Evolutionary conservation across 1,140 invertebrate species (phyloP), one percentile per base, ranked within the genome.

Genomic region (Formica exsecta): DNA sequence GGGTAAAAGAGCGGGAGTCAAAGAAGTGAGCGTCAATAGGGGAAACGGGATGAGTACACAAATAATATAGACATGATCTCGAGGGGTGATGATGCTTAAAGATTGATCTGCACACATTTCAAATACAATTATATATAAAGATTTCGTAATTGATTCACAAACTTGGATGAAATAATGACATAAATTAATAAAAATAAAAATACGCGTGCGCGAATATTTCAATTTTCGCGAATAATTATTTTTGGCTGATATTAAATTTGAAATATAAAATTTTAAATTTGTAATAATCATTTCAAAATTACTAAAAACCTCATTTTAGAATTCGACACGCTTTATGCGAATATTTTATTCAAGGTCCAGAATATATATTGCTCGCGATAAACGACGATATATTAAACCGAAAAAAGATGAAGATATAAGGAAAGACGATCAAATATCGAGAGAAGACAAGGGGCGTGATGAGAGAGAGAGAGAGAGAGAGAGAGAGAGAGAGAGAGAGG

Each of bases 401-500:
- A 65, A 81, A 83, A 81, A 81, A 44, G 61, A 86, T 79, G 57
- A 80, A 86, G 75, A 86, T 73, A 57, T 44, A 68, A 71, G 62
- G 48, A 66, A 71, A 48, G 84, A 80, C 41, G 76, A 86, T 71
- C 75, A 73, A 86, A 70, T 86, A 61, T 86, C 44, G 44, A 41
- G 48, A 62, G 48, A 25, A 36, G 54, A 22, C 54, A 51, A 44
- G 68, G 25, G 54, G 3, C 11, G 16, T 19, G 48, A 51, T 51
- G 48, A 51, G 7, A 68, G 62, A 38, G 66, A n/a, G 41, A 36
- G 70, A 0, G 5, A 13, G 44, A 22, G 7, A 13, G 0, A 19
- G 7, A 62, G 62, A 51, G 77, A n/a, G 32, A 36, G 80, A 1
- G 13, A n/a, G n/a, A n/a, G n/a, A n/a, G n/a, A n/a, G n/a, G n/a